A percentile compares a stretch with the other conserved stretches of the same genome.
phyloP scores from a whole-genome alignment of 2,888 invertebrate species.

The Drosophila anomalipes region DNA sequence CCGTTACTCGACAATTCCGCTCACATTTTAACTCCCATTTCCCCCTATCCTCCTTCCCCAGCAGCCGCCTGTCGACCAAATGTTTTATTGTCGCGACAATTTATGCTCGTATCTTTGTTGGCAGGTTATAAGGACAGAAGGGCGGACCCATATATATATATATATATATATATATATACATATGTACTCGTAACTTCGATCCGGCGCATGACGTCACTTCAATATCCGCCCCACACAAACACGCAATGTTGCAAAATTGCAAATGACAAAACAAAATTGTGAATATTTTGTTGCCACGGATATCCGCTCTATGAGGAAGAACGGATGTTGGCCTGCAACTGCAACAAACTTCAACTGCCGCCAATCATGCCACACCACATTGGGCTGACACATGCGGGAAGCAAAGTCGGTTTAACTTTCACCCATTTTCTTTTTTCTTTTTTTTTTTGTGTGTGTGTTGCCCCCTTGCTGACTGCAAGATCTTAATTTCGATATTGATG shows the following conservation, averaged over 20 bases:
- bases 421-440: conserved; percentile 16
- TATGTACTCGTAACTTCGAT: not conserved
- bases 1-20: conserved; percentile 53
- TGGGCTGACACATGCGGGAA: not conserved
- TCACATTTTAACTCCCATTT: conserved; percentile 29
- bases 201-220: conserved; percentile 31
- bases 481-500: conserved; percentile 82
- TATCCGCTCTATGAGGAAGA: conserved; percentile 61
- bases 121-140: conserved; percentile 22
- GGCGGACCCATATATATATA: not conserved
- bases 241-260: conserved; percentile 60
- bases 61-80: conserved; percentile 23
- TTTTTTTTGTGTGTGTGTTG: not conserved
- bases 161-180: conserved; percentile 2
- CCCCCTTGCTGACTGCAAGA: conserved; percentile 61
- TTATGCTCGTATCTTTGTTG: conserved; percentile 41
- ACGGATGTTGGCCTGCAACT: conserved; percentile 57
- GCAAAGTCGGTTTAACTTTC: conserved; percentile 16
- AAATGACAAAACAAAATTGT: conserved; percentile 73
- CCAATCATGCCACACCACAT: conserved; percentile 20
- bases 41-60: not conserved
- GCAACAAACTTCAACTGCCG: conserved; percentile 11
- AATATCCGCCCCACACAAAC: conserved; percentile 34
- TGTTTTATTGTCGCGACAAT: conserved; percentile 60
- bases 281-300: conserved; percentile 67